Evolutionary conservation across 2,797 vertebrate genomes (phyloP).

Genomic region (Merluccius polli): DNA sequence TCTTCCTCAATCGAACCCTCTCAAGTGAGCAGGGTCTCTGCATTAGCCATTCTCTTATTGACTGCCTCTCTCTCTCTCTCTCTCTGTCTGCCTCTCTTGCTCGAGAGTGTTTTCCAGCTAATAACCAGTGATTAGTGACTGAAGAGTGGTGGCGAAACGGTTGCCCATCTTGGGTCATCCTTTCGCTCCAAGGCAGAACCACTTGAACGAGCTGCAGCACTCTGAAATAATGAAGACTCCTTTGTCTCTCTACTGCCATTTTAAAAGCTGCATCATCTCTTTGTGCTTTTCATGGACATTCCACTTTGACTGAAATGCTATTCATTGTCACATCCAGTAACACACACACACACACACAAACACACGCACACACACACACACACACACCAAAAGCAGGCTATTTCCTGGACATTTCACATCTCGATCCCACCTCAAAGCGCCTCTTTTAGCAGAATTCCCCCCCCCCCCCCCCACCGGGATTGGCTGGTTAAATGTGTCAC

Average conservation of each 20-base stretch:
- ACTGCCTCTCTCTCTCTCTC: not conserved
- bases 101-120: too few relatives aligned
- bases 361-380: not conserved
- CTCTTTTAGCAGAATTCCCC: not conserved
- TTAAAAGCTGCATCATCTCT: not conserved
- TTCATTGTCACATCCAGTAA: constrained; percentile 1
- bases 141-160: not conserved
- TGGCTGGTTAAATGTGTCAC: constrained; percentile 23
- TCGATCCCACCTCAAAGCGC: not conserved
- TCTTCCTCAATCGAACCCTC: not conserved
- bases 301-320: not conserved
- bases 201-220: not conserved
- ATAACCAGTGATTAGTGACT: constrained; percentile 1
- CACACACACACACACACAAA: not conserved
- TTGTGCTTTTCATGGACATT: constrained; percentile 7
- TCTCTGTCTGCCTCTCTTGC: too few relatives aligned
- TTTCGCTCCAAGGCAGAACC: not conserved
- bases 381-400: not conserved
- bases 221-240: not conserved
- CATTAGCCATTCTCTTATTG: not conserved
- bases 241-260: not conserved
- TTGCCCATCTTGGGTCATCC: not conserved
- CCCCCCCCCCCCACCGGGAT: not conserved
- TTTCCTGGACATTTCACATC: constrained; percentile 1
- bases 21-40: not conserved